Conservation (phyloP, 1,140 invertebrate species). For the Bursaphelenchus mucronatus region DNA sequence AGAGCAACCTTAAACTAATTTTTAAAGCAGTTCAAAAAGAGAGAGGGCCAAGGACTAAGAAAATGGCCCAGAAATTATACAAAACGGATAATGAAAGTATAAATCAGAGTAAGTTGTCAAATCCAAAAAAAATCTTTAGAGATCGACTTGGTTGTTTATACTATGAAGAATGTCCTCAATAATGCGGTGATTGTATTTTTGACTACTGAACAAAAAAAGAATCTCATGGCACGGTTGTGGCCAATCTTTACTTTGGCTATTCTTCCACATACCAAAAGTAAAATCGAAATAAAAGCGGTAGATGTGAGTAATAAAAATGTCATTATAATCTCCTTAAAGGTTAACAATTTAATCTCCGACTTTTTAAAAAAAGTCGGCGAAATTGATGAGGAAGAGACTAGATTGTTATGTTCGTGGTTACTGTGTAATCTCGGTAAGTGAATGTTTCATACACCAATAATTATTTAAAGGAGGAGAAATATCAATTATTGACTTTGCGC, state of each 20-base stretch:
- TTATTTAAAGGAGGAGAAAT: constrained; percentile 1
- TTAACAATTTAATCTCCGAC: constrained; percentile 6
- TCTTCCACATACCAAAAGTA: constrained; percentile 3
- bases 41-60: constrained; percentile 66
- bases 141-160: constrained; percentile 7
- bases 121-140: constrained; percentile 3
- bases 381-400: constrained; percentile 27
- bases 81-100: constrained; percentile 13
- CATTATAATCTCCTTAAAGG: constrained; percentile 3
- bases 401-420: constrained; percentile 29
- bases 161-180: constrained; percentile 12
- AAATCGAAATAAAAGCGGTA: background rate
- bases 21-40: constrained; percentile 73
- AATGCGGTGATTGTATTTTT: constrained; percentile 28
- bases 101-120: background rate
- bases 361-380: background rate
- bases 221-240: constrained; percentile 22
- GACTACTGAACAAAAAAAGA: constrained; percentile 8
- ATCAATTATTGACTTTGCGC: constrained; percentile 9
- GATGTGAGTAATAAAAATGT: background rate
- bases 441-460: background rate
- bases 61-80: background rate
- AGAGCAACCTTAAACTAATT: background rate
- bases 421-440: constrained; percentile 26
- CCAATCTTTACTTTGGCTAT: constrained; percentile 21